phyloP scores from a whole-genome alignment of 2,113 vertebrate species.

The Trinectes maculatus region DNA sequence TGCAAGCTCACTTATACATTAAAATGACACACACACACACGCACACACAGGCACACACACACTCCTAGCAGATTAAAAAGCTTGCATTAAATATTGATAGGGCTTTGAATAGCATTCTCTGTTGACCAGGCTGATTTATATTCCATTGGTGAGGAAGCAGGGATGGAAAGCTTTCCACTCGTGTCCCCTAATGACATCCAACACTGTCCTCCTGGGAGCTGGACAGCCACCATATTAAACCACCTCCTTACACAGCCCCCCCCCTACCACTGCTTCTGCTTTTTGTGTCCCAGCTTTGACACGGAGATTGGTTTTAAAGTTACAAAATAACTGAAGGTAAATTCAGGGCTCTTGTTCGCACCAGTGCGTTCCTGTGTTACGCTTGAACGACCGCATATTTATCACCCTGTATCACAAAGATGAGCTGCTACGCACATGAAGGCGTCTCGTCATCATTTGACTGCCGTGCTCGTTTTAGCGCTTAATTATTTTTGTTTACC shows the following conservation, averaged over 20 bases:
- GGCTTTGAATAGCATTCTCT: slow-evolving; percentile 55
- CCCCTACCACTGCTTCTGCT: background rate
- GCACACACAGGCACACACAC: background rate
- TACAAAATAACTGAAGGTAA: background rate
- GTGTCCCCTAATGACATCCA: slow-evolving; percentile 59
- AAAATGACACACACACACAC: background rate
- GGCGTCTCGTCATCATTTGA: slow-evolving; percentile 10
- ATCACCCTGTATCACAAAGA: slow-evolving; percentile 30
- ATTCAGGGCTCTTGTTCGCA: background rate
- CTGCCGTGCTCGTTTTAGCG: background rate
- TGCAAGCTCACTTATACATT: slow-evolving; percentile 12
- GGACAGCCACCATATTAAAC: slow-evolving; percentile 21
- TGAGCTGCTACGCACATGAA: slow-evolving; percentile 4
- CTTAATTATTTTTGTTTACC: background rate
- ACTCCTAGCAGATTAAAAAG: slow-evolving; percentile 30
- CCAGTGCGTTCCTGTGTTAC: background rate
- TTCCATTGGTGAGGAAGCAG: slow-evolving; percentile 16
- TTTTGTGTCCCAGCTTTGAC: slow-evolving; percentile 1
- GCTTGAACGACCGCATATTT: slow-evolving; percentile 26
- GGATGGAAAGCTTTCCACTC: slow-evolving; percentile 25
- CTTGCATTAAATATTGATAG: slow-evolving; percentile 69
- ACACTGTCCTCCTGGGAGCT: slow-evolving; percentile 46
- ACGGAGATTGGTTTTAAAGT: slow-evolving; percentile 21
- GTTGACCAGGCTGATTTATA: slow-evolving; percentile 56
- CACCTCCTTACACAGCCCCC: slow-evolving; percentile 7